A percentile compares a stretch with the other conserved stretches of the same genome.
phyloP scores from a whole-genome alignment of 2,113 vertebrate genomes.

The Microtus ochrogaster region DNA sequence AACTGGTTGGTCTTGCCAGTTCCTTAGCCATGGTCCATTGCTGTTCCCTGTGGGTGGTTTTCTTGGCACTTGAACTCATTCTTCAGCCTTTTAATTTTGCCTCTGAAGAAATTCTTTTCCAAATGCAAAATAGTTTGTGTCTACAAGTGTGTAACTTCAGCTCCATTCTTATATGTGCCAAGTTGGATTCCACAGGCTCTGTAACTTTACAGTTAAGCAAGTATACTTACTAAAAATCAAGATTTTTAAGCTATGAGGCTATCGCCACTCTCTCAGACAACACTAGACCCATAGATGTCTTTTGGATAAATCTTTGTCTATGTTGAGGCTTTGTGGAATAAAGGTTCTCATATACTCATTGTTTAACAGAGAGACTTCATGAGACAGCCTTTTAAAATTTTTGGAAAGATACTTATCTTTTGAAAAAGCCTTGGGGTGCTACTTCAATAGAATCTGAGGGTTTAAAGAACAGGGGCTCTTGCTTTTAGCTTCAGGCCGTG shows the following conservation, averaged over 20 bases:
- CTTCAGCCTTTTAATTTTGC: not conserved
- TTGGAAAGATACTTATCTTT: constrained; percentile 35
- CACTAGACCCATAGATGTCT: not conserved
- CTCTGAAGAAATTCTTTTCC: not conserved
- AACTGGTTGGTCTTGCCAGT: not conserved
- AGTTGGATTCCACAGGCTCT: not conserved
- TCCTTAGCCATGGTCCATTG: not conserved
- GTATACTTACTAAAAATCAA: constrained; percentile 24
- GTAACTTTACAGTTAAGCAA: constrained; percentile 3
- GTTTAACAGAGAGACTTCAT: constrained; percentile 28
- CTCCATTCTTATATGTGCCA: not conserved
- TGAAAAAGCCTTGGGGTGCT: not conserved
- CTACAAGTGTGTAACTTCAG: not conserved
- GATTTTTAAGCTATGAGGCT: constrained; percentile 13
- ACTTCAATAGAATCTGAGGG: not conserved
- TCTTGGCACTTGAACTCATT: not conserved
- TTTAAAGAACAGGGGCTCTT: not conserved
- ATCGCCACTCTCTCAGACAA: constrained; percentile 24
- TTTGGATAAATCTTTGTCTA: constrained; percentile 38
- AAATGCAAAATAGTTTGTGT: not conserved
- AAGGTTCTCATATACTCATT: constrained; percentile 19
- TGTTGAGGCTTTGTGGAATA: not conserved
- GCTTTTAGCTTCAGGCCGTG: not conserved
- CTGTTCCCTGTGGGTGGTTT: not conserved
- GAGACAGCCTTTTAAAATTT: not conserved